Percentiles rank a stretch among this genome's conserved stretches.
phyloP scores from a whole-genome alignment of 2,113 vertebrate genomes.

The Callipepla californica region DNA sequence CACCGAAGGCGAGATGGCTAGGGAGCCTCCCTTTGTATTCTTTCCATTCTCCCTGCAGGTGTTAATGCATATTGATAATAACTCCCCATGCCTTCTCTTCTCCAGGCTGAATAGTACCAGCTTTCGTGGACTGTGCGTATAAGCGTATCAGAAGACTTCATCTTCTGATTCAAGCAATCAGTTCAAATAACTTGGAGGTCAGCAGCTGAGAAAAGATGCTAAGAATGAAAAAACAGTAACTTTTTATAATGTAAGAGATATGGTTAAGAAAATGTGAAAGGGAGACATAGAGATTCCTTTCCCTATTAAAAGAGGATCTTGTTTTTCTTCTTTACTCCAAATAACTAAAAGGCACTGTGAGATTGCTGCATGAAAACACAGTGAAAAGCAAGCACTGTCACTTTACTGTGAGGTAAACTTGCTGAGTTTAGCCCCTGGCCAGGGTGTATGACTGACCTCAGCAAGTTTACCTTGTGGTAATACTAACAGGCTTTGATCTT shows the following conservation, averaged over 20 bases:
- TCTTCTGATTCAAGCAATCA: neutral
- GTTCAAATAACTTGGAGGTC: neutral
- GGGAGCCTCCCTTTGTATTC: neutral
- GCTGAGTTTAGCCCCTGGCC: constrained; percentile 29
- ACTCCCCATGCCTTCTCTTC: neutral
- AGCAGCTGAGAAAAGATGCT: neutral
- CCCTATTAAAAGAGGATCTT: neutral
- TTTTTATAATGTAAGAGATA: neutral
- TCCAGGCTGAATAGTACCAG: neutral
- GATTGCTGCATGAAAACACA: neutral
- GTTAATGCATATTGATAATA: neutral
- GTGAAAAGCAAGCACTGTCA: neutral
- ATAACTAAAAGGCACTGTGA: neutral
- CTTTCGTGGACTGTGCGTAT: neutral
- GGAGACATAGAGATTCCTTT: neutral
- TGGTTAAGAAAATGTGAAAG: neutral
- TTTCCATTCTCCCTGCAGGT: neutral
- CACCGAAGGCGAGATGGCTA: too few relatives aligned
- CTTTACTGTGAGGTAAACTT: constrained; percentile 27
- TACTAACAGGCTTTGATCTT: constrained; percentile 47
- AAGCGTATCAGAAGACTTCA: neutral
- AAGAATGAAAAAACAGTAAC: neutral
- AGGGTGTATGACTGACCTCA: constrained; percentile 11
- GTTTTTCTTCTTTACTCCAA: neutral
- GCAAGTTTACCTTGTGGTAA: constrained; percentile 35